Evolutionary conservation across 2,113 vertebrate genomes (phyloP), one percentile per base, ranked within the genome.

Genomic region (Scytalopus superciliaris): DNA sequence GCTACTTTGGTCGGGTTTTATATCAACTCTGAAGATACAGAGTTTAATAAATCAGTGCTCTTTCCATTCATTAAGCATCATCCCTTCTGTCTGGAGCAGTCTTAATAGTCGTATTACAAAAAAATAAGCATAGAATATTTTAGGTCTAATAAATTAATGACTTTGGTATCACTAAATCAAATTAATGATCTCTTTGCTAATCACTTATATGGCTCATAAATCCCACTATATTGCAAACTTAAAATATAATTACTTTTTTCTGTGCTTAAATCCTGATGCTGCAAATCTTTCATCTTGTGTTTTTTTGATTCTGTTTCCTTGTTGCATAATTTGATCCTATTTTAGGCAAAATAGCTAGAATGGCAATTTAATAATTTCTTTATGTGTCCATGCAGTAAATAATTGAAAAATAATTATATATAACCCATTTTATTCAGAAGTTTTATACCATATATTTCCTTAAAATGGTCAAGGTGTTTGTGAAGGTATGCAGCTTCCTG

Each of bases 31-130:
- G 79, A 91, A 93, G 87, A 87, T 57, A 67, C 21, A 39, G 85
- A 84, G 92, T 86, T 88, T 96, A 94, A 94, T 96, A 93, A 90
- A 96, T 84, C 77, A 80, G 94, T 93, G 86, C 81, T 72, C 66
- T 96, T 93, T 96, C 86, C 83, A 85, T 94, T 94, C 83, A 88
- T 85, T 93, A 84, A 56, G 59, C 63, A 55, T 92, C 66, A 89
- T 96, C 89, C 37, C 39, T 92, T 96, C 75, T 97, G 90, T 97
- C 87, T 98, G 93, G 85, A 97, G 86, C 78, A 97, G 81, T 96
- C 85, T 84, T 79, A 88, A 78, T 96, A 94, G 62, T 72, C 47
- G n/a, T 84, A 83, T 56, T 96, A 84, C 84, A 69, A 79, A 89
- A 82, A 91, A 92, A 74, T 60, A 96, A 85, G 84, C 92, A 75